Evolutionary conservation across 2,113 vertebrate genomes (phyloP).

Genomic region (Heterotilapia buettikoferi): DNA sequence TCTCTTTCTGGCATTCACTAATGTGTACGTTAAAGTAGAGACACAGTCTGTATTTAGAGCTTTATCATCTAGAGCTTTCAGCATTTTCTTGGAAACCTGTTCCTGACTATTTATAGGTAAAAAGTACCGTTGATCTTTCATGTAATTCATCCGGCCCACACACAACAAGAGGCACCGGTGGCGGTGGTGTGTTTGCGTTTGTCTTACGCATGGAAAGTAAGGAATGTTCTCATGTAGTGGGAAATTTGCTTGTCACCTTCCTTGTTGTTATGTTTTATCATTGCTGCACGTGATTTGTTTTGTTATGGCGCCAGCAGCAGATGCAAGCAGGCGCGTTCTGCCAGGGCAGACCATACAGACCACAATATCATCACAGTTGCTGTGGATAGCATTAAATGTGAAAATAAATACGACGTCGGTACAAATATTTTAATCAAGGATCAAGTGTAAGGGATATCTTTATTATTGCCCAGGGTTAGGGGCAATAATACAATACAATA

Average conservation of each 20-base stretch:
- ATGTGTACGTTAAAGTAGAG: neutral
- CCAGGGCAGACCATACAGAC: slow-evolving; percentile 8
- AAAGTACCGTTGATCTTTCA: accelerated
- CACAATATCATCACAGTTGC: neutral
- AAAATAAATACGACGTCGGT: neutral
- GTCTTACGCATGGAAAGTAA: neutral
- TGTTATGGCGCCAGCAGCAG: slow-evolving; percentile 33
- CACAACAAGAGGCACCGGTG: neutral
- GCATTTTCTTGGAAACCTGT: neutral
- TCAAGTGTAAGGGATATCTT: neutral
- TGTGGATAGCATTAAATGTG: neutral
- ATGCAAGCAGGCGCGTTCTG: neutral
- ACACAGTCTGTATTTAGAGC: neutral
- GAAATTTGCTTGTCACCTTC: neutral
- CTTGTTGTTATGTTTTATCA: neutral
- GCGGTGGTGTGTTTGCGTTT: neutral
- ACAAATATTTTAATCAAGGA: neutral
- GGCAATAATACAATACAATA: no score
- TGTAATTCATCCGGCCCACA: neutral
- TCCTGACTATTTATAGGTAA: neutral
- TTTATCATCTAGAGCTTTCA: neutral
- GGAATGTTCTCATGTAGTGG: neutral
- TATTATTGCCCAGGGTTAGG: neutral
- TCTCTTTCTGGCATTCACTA: neutral
- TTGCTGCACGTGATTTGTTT: slow-evolving; percentile 1